These are phyloP conservation scores for Galbula dea DNA, from an alignment of 2,113 vertebrate species.

Conservation along the genomic window DNA sequence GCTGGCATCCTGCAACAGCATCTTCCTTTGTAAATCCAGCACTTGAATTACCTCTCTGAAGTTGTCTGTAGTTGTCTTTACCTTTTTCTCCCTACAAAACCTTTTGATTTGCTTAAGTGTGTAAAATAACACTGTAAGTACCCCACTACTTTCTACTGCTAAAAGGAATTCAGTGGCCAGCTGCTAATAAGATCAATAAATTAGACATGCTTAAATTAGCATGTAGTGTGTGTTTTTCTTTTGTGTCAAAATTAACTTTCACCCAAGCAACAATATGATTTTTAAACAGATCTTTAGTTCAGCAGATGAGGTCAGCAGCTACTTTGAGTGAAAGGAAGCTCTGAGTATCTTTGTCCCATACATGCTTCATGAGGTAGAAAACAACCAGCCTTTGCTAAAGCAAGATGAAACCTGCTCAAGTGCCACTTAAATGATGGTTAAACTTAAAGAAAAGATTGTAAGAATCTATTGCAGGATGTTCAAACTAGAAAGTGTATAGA, in stretches of 20 bases:
- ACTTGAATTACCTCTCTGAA: background rate
- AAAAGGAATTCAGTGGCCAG: background rate
- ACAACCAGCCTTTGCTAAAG: background rate
- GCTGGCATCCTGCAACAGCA: background rate
- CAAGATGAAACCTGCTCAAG: background rate
- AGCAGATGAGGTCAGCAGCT: background rate
- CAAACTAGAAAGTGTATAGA: background rate
- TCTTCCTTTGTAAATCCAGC: background rate
- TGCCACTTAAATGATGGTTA: background rate
- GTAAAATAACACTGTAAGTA: background rate
- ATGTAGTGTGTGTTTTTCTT: background rate
- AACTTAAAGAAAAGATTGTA: background rate
- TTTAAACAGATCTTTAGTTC: background rate
- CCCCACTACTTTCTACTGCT: background rate
- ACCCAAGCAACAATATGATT: background rate
- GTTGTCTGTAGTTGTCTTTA: background rate
- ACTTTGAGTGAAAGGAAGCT: background rate
- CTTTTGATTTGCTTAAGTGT: background rate
- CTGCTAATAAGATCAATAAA: background rate
- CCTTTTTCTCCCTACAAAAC: background rate
- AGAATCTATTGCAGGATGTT: background rate
- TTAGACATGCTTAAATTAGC: background rate
- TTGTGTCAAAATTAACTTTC: background rate
- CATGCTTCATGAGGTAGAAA: background rate
- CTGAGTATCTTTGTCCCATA: background rate